Base-by-base conservation (phyloP, 53 echinoderm and acorn worm species). In the Pentamera pediparva region DNA sequence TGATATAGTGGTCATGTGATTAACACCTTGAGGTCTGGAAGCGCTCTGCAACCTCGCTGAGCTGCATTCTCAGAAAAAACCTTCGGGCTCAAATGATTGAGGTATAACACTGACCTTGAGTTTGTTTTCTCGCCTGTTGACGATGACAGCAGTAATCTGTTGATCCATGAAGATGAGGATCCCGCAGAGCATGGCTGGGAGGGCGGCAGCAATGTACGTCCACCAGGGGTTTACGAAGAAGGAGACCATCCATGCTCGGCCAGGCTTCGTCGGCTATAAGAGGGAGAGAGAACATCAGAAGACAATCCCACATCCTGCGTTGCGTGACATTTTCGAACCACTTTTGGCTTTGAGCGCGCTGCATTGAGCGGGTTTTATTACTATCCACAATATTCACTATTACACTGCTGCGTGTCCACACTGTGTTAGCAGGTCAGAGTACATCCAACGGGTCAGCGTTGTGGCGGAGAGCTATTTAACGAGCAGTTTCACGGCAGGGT, bases 151-250 rank as follows among this genome's bases (percentile, higher is more conserved):
- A 9, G 93, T 93, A 45, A 93, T 93, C 75, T 93, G 93, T 62
- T 93, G 93, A 50, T 93, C 93, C 93, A 93, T 93, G 79, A 93
- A 93, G 53, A 93, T 93, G 37, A 93, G 78, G 75, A 93, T 93
- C 22, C 77, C 83, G 27, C 89, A 89, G 47, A 93, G 82, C 17
- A 89, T 71, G 5, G 93, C 93, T 19, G 93, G 93, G 32, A 93
- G n/a, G 54, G 86, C 83, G 56, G 93, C 89, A 22, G 84, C 93
- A 18, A 93, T 80, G 50, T 89, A 93, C 4, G 89, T 86, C 93
- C 93, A 93, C 93, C 93, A 93, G n/a, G 93, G 93, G 57, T 89
- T 89, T 32, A 75, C 55, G 63, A 93, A 93, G 27, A 89, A 65
- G 0, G 86, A 86, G 20, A 93, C 84, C 20, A 93, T 35, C 93